Conservation (phyloP, 64 coral and sea anemone species). For the Montipora sp. region DNA sequence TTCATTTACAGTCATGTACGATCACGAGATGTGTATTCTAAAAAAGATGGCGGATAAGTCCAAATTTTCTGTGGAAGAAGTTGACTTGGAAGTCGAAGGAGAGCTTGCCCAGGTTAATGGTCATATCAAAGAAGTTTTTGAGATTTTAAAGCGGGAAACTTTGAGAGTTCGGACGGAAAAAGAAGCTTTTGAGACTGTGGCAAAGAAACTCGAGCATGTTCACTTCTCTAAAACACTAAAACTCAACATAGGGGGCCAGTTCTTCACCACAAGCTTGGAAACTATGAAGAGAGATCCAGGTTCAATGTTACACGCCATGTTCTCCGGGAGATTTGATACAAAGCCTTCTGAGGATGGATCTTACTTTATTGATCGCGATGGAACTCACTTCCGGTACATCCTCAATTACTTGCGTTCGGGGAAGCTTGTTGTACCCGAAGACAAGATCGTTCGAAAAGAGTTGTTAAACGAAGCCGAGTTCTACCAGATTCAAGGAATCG, state of each 20-base stretch:
- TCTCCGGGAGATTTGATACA: conserved; percentile 29
- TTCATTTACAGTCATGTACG: too few relatives aligned
- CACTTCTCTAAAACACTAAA: conserved; percentile 13
- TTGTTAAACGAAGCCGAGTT: conserved; percentile 23
- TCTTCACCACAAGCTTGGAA: conserved; percentile 30
- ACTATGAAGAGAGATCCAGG: conserved; percentile 24
- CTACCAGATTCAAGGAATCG: conserved; percentile 37
- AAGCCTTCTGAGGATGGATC: conserved; percentile 4
- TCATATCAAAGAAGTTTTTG: conserved; percentile 19
- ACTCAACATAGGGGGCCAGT: conserved; percentile 3
- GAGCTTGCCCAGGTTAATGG: not conserved
- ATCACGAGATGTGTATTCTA: too few relatives aligned
- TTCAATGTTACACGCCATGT: conserved; percentile 49
- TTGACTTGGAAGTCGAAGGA: too few relatives aligned
- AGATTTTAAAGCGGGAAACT: conserved; percentile 24
- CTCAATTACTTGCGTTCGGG: conserved; percentile 52
- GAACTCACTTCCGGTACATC: conserved; percentile 50
- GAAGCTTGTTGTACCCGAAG: conserved; percentile 2
- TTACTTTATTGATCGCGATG: conserved; percentile 60
- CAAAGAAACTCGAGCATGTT: conserved; percentile 49
- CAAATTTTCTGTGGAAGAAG: too few relatives aligned
- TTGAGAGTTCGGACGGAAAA: conserved; percentile 37
- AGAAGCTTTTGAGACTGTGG: conserved; percentile 50
- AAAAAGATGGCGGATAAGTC: too few relatives aligned
- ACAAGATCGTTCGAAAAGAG: not conserved